phyloP scores from a whole-genome alignment of 2,797 vertebrate species.

The Schizopygopsis pylzovi region DNA sequence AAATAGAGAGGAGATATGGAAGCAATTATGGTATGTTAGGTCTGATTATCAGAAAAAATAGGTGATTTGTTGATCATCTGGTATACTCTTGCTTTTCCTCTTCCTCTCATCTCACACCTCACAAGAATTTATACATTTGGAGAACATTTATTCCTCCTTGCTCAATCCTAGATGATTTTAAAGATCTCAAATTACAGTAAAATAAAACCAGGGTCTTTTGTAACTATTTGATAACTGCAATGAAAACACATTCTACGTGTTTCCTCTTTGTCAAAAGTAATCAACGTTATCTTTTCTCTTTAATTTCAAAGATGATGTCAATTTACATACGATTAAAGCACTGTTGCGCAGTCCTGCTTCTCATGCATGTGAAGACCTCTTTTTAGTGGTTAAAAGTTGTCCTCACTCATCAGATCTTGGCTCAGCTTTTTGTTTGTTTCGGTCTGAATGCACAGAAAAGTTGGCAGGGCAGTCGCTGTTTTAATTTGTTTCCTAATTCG shows the following conservation, averaged over 20 bases:
- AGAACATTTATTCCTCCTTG: conserved; percentile 25
- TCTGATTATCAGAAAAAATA: conserved; percentile 50
- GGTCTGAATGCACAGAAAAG: conserved; percentile 17
- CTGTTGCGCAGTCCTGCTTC: not conserved
- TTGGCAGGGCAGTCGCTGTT: conserved; percentile 44
- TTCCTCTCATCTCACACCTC: conserved; percentile 29
- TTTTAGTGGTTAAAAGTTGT: conserved; percentile 15
- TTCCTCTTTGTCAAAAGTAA: conserved; percentile 2
- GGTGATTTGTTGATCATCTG: conserved; percentile 41
- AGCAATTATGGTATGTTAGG: conserved; percentile 55
- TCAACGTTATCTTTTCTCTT: not conserved
- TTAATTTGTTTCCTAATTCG: conserved; percentile 52
- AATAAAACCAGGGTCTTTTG: conserved; percentile 29
- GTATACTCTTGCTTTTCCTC: conserved; percentile 5
- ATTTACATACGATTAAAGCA: not conserved
- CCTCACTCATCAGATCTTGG: conserved; percentile 7
- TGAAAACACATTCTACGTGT: not conserved
- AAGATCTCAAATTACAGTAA: conserved; percentile 30
- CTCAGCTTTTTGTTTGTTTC: conserved; percentile 38
- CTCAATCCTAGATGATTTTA: conserved; percentile 35
- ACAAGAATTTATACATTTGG: conserved; percentile 20
- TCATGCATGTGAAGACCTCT: conserved; percentile 4
- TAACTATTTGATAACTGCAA: conserved; percentile 16
- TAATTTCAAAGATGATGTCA: not conserved
- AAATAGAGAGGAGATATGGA: conserved; percentile 51